Base-by-base conservation (phyloP, 2,888 invertebrate genomes). In the Ceramica pisi region DNA sequence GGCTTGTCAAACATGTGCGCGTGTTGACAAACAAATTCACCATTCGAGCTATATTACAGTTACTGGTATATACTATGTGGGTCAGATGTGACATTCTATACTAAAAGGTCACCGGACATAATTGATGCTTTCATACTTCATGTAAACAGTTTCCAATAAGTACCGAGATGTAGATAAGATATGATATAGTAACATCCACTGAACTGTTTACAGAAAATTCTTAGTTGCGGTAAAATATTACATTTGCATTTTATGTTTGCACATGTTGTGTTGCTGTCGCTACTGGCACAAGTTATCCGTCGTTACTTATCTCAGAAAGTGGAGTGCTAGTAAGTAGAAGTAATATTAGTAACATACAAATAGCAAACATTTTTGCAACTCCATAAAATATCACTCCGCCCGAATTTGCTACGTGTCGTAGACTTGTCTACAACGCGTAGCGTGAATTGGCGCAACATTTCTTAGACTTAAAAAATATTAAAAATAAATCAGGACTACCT, bases 1-100 rank as follows among this genome's bases (percentile, higher is more conserved):
- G 93, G 94, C 86, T 92, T 83, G 88, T 88, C 92, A 94, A 94
- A 94, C 92, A 93, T 75, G 75, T 83, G 85, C 86, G 82, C 79
- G 81, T 91, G 90, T 92, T 93, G 92, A 91, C 91, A 91, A 90
- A 90, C 89, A 90, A 81, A 86, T 81, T 74, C 82, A 78, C 72
- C 87, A 89, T 84, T 59, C 86, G 80, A 86, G 85, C 86, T 84
- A 83, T 82, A n/a, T n/a, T n/a, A 84, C 81, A 84, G 89, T 87
- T 84, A 84, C 81, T 71, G 82, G 83, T 86, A n/a, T n/a, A n/a
- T n/a, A 88, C 83, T 51, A 89, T 88, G 81, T 92, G 86, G 90
- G 89, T 80, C 80, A 81, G 53, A 80, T 66, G 67, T 62, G 81
- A 80, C 69, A 80, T 70, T 70, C 65, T 71, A 77, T 71, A 76